Percentiles rank a stretch among this genome's conserved stretches.
Conservation (phyloP, 2,888 invertebrate genomes). For the Helicoverpa assulta region DNA sequence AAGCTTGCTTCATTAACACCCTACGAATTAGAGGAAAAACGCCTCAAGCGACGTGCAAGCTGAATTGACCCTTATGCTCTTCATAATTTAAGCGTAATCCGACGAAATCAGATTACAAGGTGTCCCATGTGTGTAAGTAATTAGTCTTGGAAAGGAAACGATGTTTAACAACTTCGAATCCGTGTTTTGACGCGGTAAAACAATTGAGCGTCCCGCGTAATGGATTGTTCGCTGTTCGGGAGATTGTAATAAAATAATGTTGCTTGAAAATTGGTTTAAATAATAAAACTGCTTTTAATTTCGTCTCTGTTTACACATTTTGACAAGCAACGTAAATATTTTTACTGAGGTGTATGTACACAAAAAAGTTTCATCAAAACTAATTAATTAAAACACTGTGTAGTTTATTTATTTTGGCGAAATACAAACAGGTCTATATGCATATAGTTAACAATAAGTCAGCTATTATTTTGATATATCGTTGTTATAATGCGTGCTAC, state of each 20-base stretch:
- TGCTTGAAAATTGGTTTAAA: not conserved
- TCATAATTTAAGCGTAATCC: constrained; percentile 57
- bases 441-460: too few species aligned
- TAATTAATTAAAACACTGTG: too few species aligned
- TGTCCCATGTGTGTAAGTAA: constrained; percentile 35
- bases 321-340: not conserved
- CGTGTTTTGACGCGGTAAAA: constrained; percentile 25
- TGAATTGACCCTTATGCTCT: constrained; percentile 44
- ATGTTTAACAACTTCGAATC: constrained; percentile 24
- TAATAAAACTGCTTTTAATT: not conserved
- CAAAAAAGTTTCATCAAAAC: too few species aligned
- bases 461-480: too few species aligned
- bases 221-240: constrained; percentile 8
- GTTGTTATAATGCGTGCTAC: too few species aligned
- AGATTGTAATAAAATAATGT: not conserved
- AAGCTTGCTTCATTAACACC: constrained; percentile 43
- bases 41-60: constrained; percentile 31
- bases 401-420: too few species aligned
- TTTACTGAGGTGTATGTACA: too few species aligned
- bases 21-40: constrained; percentile 32
- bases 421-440: too few species aligned
- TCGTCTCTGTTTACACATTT: not conserved
- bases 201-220: constrained; percentile 13
- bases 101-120: constrained; percentile 47
- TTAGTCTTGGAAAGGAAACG: constrained; percentile 42